phyloP scores from a whole-genome alignment of 2,113 vertebrate species.

The Lagopus muta region DNA sequence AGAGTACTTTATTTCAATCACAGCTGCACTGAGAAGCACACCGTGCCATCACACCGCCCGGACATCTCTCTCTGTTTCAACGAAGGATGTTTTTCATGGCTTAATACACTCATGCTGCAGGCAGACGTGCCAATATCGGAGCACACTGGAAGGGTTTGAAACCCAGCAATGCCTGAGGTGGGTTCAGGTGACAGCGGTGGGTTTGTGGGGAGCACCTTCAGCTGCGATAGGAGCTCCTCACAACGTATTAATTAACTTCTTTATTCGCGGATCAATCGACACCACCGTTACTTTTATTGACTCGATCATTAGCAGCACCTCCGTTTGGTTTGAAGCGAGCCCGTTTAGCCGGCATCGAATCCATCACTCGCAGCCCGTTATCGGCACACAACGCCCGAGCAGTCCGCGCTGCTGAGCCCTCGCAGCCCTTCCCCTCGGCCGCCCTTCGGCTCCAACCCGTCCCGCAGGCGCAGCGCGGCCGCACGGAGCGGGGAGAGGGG shows the following conservation, averaged over 20 bases:
- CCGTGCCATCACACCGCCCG: slow-evolving; percentile 4
- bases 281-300: slow-evolving; percentile 10
- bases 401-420: rapidly evolving
- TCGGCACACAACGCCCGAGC: not conserved
- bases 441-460: too few relatives aligned
- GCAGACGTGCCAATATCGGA: slow-evolving; percentile 42
- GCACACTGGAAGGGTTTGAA: slow-evolving; percentile 50
- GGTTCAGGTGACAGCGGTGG: too few relatives aligned
- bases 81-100: slow-evolving; percentile 22
- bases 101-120: slow-evolving; percentile 58
- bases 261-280: slow-evolving; percentile 62
- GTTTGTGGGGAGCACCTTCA: not conserved
- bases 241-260: slow-evolving; percentile 70
- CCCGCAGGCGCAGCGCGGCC: not conserved
- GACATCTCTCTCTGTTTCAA: not conserved
- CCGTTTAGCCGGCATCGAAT: not conserved
- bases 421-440: not conserved
- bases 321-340: slow-evolving; percentile 60
- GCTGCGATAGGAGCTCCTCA: slow-evolving; percentile 16
- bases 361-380: not conserved
- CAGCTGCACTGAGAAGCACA: slow-evolving; percentile 15
- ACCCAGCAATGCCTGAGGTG: not conserved
- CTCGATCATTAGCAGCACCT: slow-evolving; percentile 62
- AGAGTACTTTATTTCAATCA: slow-evolving; percentile 52
- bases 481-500: not conserved